These are phyloP conservation scores for Nannoperca australis DNA, from an alignment of 2,797 vertebrate genomes.

Conservation along the genomic window DNA sequence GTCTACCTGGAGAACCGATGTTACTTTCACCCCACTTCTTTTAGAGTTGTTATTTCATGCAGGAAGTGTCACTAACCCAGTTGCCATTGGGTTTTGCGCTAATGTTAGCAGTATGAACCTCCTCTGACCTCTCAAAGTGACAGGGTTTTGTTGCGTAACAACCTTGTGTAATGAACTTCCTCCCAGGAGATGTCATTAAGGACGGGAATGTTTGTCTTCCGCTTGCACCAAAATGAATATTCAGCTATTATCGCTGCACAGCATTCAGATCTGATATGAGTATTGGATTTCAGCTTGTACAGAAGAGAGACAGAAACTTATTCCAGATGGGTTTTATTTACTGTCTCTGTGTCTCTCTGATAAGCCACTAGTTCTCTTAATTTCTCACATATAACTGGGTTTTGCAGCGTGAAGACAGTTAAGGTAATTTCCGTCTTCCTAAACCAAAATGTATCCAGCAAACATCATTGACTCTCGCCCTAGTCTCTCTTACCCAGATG, in stretches of 20 bases:
- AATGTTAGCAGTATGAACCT: constrained; percentile 80
- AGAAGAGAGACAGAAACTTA: constrained; percentile 57
- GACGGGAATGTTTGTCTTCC: constrained; percentile 84
- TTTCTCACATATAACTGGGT: constrained; percentile 52
- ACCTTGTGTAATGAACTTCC: constrained; percentile 82
- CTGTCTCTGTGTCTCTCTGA: constrained; percentile 51
- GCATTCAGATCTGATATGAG: constrained; percentile 77
- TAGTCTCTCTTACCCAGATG: constrained; percentile 63
- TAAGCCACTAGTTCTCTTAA: constrained; percentile 55
- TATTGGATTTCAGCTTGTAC: constrained; percentile 67
- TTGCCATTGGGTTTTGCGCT: constrained; percentile 67
- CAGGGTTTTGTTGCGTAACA: constrained; percentile 80
- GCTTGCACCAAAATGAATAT: constrained; percentile 82
- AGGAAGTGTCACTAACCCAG: constrained; percentile 73
- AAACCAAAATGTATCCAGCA: constrained; percentile 57
- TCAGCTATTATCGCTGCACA: constrained; percentile 77
- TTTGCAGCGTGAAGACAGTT: constrained; percentile 41
- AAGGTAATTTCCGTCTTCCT: constrained; percentile 54
- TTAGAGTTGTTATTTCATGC: constrained; percentile 62
- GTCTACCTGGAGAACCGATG: constrained; percentile 59
- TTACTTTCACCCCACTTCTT: constrained; percentile 57
- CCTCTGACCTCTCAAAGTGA: constrained; percentile 80
- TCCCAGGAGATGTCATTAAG: constrained; percentile 84
- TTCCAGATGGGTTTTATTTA: constrained; percentile 70
- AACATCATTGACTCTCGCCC: constrained; percentile 50